Percentiles rank a stretch among this genome's conserved stretches.
Conservation (phyloP, 2,888 invertebrate species). For the Pollenia griseotomentosa region DNA sequence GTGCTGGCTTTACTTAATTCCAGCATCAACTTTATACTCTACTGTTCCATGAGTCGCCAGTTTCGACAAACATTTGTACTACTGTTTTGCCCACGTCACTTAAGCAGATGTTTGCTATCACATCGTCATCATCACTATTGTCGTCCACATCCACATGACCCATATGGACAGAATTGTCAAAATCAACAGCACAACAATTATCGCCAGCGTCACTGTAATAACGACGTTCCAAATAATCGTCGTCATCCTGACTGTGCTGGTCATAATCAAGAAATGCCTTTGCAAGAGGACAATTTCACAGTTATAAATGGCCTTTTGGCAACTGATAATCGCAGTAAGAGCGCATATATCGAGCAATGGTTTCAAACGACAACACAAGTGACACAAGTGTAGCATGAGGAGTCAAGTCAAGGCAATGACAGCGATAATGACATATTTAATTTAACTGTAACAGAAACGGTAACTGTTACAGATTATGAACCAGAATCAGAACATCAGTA, state of each 20-base stretch:
- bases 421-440: slow-evolving; percentile 39
- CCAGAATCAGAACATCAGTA: neutral
- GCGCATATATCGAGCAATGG: slow-evolving; percentile 64
- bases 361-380: slow-evolving; percentile 71
- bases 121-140: slow-evolving; percentile 66
- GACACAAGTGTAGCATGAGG: slow-evolving; percentile 70
- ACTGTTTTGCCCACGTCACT: slow-evolving; percentile 87
- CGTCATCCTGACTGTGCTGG: slow-evolving; percentile 29
- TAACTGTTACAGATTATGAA: slow-evolving; percentile 27
- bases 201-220: slow-evolving; percentile 27
- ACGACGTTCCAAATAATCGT: slow-evolving; percentile 41
- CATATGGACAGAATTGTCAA: slow-evolving; percentile 16
- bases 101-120: slow-evolving; percentile 78
- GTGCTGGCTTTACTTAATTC: slow-evolving; percentile 94
- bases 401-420: slow-evolving; percentile 46
- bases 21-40: slow-evolving; percentile 95
- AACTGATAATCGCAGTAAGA: slow-evolving; percentile 59
- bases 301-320: slow-evolving; percentile 54
- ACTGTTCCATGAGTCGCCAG: slow-evolving; percentile 95
- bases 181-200: slow-evolving; percentile 48
- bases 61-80: slow-evolving; percentile 91
- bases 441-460: slow-evolving; percentile 27
- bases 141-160: slow-evolving; percentile 34
- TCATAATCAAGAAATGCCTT: slow-evolving; percentile 52
- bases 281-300: slow-evolving; percentile 68